Base-by-base conservation (phyloP, 1,140 invertebrate species). In the Teleopsis dalmanni region DNA sequence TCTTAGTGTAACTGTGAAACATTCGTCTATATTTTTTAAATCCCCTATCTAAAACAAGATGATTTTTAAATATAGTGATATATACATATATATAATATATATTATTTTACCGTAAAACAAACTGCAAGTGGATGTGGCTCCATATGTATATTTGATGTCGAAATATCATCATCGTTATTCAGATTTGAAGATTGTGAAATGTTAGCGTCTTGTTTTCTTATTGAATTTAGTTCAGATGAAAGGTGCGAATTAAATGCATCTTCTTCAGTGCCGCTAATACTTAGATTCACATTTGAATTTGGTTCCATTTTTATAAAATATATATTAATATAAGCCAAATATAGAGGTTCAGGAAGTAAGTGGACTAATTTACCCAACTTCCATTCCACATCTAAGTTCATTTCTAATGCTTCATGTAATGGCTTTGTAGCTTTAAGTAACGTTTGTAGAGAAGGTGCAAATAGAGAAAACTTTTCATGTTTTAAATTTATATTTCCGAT, bases 291-390 rank as follows among this genome's bases (percentile, higher is more conserved):
- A 44, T 72, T 56, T n/a, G 61, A 76, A 76, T 82, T 83, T 66
- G 82, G 81, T 27, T 82, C 87, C 66, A 91, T 83, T 61, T 82
- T 80, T 69, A 89, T 92, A n/a, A 90, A 87, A 65, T 79, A 78
- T 25, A 82, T 75, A 74, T 94, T 89, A 48, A 88, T 82, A 75
- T 89, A 95, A 3, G 95, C 75, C 50, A 95, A 79, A 74, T 94
- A 97, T 0, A 98, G 72, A 5, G 91, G 83, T 45, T 82, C 75
- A 6, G 91, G 85, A 6, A 97, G 74, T 51, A 88, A 78, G 31
- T 79, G 73, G 11, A 91, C 88, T 43, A 81, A 76, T 57, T 81
- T 78, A 59, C 88, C 83, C 56, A 91, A 80, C 55, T 83, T 80
- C 57, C 83, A 77, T 48, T 83, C 81, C 59, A 85, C 81, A 64